Base-by-base conservation (phyloP, 2,888 invertebrate genomes). In the Theretra japonica region DNA sequence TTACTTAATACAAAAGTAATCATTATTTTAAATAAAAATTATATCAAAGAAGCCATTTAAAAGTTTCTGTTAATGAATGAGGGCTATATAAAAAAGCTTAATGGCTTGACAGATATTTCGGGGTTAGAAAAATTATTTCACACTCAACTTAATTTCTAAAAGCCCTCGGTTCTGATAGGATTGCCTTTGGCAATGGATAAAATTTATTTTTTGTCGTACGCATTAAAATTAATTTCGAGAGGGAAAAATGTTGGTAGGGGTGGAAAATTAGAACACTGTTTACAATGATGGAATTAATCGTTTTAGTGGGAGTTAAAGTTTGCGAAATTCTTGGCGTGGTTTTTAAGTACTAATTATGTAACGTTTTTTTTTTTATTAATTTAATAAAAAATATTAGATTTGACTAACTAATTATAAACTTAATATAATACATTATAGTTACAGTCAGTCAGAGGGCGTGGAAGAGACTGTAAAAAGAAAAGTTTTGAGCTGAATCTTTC, bases 61-160 rank as follows among this genome's bases (percentile, higher is more conserved):
- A 48, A 48, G 65, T 65, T 65, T 65, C 15, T 48, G 8, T 11
- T 33, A 65, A 65, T 65, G 65, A 65, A 65, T 48, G 11, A 65
- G 15, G 17, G 41, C 6, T 17, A 2, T 65, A 33, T 62, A 11
- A 23, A 65, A 53, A 48, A 65, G 48, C 23, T 62, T 65, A 48
- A 65, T 65, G 65, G 65, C 41, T 23, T 48, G 65, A 65, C 21
- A 65, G 65, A 48, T 65, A 65, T 65, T 65, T 65, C 21, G 41
- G 15, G 23, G 48, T 17, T 48, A 25, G 17, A 65, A 48, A 62
- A 65, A 65, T 65, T 11, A 48, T 65, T 65, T 65, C 48, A 65
- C 65, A 65, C 65, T 65, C 21, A 48, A 65, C 17, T 65, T 41
- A 23, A 41, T 48, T 65, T 41, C 62, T 60, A 48, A 53, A 65